Conservation (phyloP, 2,888 invertebrate genomes). For the Hermaeophaga mercurialis region DNA sequence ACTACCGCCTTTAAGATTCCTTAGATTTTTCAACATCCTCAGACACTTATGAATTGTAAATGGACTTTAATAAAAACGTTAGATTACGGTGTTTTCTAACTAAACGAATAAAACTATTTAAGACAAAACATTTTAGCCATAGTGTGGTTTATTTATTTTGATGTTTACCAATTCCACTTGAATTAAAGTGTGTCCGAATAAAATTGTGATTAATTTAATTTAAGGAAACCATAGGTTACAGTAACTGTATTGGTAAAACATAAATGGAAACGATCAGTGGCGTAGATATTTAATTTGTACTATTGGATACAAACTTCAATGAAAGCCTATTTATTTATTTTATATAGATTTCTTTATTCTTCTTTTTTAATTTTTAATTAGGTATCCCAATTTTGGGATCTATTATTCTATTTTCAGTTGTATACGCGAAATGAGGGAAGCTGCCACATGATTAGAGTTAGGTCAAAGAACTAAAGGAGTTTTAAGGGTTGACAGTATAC, state of each 20-base stretch:
- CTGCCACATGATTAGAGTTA: too few relatives aligned
- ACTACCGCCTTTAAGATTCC: constrained; percentile 11
- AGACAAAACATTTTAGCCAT: constrained; percentile 1
- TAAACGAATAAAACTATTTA: constrained; percentile 16
- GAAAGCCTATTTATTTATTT: too few relatives aligned
- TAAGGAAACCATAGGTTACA: constrained; percentile 15
- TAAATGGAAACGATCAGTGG: constrained; percentile 2
- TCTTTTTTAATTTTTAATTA: too few relatives aligned
- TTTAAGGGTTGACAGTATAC: too few relatives aligned
- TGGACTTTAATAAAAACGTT: constrained; percentile 21
- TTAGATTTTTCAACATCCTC: not conserved
- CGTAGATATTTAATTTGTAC: not conserved
- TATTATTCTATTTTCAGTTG: too few relatives aligned
- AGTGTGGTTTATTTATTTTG: constrained; percentile 8
- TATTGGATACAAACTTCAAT: too few relatives aligned
- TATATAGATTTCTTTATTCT: too few relatives aligned
- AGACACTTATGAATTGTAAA: constrained; percentile 11
- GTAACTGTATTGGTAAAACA: constrained; percentile 13
- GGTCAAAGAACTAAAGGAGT: too few relatives aligned
- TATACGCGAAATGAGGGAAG: too few relatives aligned
- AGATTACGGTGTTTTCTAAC: constrained; percentile 17
- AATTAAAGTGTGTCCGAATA: constrained; percentile 3
- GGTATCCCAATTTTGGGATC: too few relatives aligned
- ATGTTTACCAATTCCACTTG: not conserved
- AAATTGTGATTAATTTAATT: constrained; percentile 19